Percentiles rank a stretch among this genome's conserved stretches.
Evolutionary conservation across 2,888 invertebrate species (phyloP).

Genomic region (Halocaridina rubra): DNA sequence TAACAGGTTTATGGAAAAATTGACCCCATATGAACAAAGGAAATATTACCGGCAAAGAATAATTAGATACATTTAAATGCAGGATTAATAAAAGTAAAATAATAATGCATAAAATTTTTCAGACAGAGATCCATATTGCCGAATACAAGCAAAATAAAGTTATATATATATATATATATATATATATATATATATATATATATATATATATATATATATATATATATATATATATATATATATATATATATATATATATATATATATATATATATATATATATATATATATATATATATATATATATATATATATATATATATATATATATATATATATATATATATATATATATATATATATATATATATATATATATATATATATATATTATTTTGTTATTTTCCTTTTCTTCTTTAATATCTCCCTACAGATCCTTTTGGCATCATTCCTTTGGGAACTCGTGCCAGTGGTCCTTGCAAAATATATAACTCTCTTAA

Average conservation of each 20-base stretch:
- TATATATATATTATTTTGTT: background rate
- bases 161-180: background rate
- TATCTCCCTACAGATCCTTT: too few relatives aligned
- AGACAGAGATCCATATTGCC: too few relatives aligned
- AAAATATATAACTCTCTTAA: too few relatives aligned
- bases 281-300: background rate
- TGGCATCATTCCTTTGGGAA: too few relatives aligned
- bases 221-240: slow-evolving; percentile 21
- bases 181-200: background rate
- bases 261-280: background rate
- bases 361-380: slow-evolving; percentile 9
- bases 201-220: background rate
- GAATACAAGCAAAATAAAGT: too few relatives aligned
- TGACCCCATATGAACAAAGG: too few relatives aligned
- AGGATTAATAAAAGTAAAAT: too few relatives aligned
- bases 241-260: background rate
- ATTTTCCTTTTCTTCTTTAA: background rate
- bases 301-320: background rate
- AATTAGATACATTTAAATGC: too few relatives aligned
- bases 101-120: too few relatives aligned
- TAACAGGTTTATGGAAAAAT: too few relatives aligned
- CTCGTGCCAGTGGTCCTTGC: too few relatives aligned
- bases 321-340: background rate
- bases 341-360: slow-evolving; percentile 7
- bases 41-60: too few relatives aligned